phyloP scores from a whole-genome alignment of 2,797 vertebrate genomes.

The Rhyacichthys aspro region DNA sequence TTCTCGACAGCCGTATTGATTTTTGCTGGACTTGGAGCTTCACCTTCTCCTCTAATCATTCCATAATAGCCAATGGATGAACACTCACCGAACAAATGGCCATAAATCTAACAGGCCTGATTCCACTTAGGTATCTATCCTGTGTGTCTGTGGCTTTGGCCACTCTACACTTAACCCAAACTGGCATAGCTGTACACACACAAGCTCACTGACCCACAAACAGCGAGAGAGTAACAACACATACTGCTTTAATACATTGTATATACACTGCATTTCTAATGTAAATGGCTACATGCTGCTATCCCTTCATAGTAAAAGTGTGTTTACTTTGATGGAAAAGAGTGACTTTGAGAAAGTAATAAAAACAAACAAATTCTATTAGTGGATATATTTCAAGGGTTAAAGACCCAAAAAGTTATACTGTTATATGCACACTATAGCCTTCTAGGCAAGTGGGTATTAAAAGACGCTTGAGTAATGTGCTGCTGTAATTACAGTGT shows the following conservation, averaged over 20 bases:
- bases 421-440: slow-evolving; percentile 18
- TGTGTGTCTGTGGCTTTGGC: slow-evolving; percentile 80
- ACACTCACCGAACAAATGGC: slow-evolving; percentile 97
- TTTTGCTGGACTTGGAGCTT: slow-evolving; percentile 99
- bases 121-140: slow-evolving; percentile 87
- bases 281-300: slow-evolving; percentile 27
- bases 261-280: slow-evolving; percentile 15
- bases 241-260: slow-evolving; percentile 21
- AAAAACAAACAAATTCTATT: slow-evolving; percentile 31
- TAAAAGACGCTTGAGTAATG: slow-evolving; percentile 49
- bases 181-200: slow-evolving; percentile 72
- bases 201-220: slow-evolving; percentile 40
- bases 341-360: slow-evolving; percentile 30
- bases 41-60: slow-evolving; percentile 99
- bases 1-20: slow-evolving; percentile 99
- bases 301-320: slow-evolving; percentile 16
- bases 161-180: slow-evolving; percentile 82
- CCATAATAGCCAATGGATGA: slow-evolving; percentile 99
- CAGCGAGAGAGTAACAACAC: slow-evolving; percentile 39
- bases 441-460: slow-evolving; percentile 31
- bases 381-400: slow-evolving; percentile 15
- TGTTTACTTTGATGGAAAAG: slow-evolving; percentile 34
- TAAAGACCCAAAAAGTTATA: background rate
- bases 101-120: slow-evolving; percentile 96
- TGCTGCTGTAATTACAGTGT: slow-evolving; percentile 34